These are phyloP conservation scores for Dasypolia templi DNA, from an alignment of 2,888 invertebrate genomes.

Conservation along the genomic window DNA sequence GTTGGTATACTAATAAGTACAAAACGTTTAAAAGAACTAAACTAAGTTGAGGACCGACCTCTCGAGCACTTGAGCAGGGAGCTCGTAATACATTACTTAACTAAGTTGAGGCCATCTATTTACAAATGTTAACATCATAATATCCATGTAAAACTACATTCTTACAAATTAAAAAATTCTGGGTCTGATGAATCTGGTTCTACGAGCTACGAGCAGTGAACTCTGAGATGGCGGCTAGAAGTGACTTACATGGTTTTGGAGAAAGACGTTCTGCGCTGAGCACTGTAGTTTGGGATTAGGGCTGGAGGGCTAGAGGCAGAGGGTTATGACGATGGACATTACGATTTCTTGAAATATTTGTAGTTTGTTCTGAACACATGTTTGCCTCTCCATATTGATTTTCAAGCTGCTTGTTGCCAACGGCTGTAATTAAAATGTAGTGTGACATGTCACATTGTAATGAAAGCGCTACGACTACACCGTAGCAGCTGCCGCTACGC, in stretches of 20 bases:
- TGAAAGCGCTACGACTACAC: conserved; percentile 17
- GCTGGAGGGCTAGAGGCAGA: background rate
- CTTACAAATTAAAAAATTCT: background rate
- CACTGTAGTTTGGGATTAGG: background rate
- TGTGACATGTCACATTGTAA: background rate
- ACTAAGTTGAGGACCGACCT: background rate
- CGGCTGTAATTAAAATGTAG: background rate
- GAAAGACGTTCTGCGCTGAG: background rate
- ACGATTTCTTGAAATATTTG: background rate
- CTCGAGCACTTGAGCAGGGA: background rate
- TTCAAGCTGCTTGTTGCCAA: background rate
- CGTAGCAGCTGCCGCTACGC: conserved; percentile 35
- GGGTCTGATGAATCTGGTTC: background rate
- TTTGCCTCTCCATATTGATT: background rate
- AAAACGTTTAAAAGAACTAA: too few species aligned
- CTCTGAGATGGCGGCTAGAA: background rate
- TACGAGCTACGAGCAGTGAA: background rate
- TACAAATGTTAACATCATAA: background rate
- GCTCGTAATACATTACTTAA: background rate
- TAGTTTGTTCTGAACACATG: background rate
- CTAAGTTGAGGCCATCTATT: too few species aligned
- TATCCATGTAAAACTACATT: background rate
- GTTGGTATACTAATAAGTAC: background rate
- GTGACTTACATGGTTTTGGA: background rate
- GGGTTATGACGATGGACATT: background rate